Percentiles rank a stretch among this genome's conserved stretches.
Conservation (phyloP, 2,888 invertebrate genomes). For the Steromphala cineraria region DNA sequence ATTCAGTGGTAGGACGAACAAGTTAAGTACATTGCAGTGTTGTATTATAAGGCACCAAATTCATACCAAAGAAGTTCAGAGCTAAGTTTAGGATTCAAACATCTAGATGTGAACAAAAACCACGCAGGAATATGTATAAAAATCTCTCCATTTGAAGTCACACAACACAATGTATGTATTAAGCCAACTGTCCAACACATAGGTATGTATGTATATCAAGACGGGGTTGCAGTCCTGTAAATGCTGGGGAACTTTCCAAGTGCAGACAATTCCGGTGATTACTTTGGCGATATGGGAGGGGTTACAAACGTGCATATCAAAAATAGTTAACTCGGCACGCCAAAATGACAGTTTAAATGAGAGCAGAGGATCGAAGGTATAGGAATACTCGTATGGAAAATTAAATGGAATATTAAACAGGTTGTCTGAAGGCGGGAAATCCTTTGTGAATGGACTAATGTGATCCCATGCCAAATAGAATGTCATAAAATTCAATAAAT, state of each 20-base stretch:
- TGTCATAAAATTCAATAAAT: constrained; percentile 20
- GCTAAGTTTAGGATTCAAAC: not conserved
- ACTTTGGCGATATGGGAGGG: constrained; percentile 25
- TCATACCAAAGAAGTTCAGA: not conserved
- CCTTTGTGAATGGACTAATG: not conserved
- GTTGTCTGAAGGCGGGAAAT: constrained; percentile 10
- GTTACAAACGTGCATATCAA: constrained; percentile 40
- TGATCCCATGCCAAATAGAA: constrained; percentile 22
- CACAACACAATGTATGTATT: constrained; percentile 1
- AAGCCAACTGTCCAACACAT: constrained; percentile 1
- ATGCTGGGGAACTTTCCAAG: not conserved
- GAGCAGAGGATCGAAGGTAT: not conserved
- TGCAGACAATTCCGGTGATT: constrained; percentile 5
- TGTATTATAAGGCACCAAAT: not conserved
- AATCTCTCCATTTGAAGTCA: not conserved
- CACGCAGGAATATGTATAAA: not conserved
- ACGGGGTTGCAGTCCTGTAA: not conserved
- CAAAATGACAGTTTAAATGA: constrained; percentile 5
- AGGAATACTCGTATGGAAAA: constrained; percentile 8
- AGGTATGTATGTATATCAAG: not conserved
- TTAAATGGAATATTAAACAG: constrained; percentile 2
- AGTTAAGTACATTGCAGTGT: too few species aligned
- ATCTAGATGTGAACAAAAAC: not conserved
- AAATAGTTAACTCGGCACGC: constrained; percentile 35
- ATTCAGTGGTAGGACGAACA: too few species aligned